A percentile compares a stretch with the other conserved stretches of the same genome.
Conservation (phyloP, 2,113 vertebrate species). For the Sula dactylatra region DNA sequence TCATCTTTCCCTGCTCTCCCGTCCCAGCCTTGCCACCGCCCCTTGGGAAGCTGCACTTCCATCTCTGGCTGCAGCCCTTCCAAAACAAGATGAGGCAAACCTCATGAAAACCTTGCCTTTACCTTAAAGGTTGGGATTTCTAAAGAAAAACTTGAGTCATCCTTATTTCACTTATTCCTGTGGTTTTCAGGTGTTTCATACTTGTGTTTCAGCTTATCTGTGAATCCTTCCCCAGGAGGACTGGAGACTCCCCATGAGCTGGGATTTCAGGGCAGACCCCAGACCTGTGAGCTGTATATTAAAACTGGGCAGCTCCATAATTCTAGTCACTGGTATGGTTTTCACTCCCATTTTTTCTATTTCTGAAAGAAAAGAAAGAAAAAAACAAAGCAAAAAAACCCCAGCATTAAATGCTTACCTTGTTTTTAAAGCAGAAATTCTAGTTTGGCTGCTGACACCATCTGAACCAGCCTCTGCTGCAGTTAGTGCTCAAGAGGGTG, state of each 20-base stretch:
- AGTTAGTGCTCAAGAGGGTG: neutral
- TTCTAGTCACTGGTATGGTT: fast-evolving
- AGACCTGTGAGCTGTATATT: neutral
- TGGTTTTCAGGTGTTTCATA: neutral
- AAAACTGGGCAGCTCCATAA: neutral
- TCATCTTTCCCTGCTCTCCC: neutral
- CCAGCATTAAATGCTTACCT: neutral
- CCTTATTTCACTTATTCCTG: neutral
- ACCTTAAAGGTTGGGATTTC: neutral
- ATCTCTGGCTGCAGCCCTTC: neutral
- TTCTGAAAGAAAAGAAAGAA: neutral
- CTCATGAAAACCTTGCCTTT: neutral
- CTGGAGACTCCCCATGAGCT: neutral
- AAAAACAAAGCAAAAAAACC: neutral
- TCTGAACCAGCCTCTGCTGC: neutral
- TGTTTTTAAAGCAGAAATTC: neutral
- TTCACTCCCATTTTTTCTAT: neutral
- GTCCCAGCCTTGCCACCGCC: neutral
- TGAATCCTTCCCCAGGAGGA: neutral
- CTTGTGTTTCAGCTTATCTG: neutral
- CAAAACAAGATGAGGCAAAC: neutral
- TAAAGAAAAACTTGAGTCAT: neutral
- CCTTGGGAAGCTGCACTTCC: neutral
- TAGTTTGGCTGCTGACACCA: neutral
- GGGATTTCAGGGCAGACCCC: neutral